phyloP scores from a whole-genome alignment of 2,888 invertebrate species.

The Ophion costatus region DNA sequence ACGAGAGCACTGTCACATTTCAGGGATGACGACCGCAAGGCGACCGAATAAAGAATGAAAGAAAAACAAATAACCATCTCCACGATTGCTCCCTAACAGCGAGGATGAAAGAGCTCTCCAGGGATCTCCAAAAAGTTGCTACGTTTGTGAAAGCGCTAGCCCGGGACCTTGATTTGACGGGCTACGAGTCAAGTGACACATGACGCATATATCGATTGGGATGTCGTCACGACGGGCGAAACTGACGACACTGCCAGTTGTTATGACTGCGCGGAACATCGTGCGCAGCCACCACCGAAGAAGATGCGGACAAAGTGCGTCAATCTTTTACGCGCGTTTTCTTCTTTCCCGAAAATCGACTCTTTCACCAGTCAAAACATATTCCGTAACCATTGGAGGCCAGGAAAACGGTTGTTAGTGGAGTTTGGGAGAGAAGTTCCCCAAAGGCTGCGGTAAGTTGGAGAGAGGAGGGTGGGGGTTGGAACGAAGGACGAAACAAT shows the following conservation, averaged over 20 bases:
- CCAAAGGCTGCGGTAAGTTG: constrained; percentile 18
- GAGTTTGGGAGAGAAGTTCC: background rate
- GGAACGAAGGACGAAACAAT: constrained; percentile 32
- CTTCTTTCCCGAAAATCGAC: background rate
- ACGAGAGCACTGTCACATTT: background rate
- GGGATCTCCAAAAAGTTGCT: background rate
- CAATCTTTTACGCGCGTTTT: background rate
- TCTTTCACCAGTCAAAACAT: background rate
- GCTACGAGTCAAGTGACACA: background rate
- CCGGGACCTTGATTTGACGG: background rate
- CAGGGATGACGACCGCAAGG: background rate
- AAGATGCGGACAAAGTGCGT: background rate
- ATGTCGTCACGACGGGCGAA: background rate
- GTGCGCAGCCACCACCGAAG: background rate
- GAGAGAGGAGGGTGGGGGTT: background rate
- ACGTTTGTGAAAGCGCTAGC: background rate
- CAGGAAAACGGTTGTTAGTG: background rate
- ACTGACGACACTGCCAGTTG: background rate
- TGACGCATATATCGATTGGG: background rate
- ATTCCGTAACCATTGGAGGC: background rate
- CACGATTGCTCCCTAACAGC: no score
- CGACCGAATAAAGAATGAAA: background rate
- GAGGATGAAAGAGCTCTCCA: no score
- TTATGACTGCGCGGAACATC: background rate
- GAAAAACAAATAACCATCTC: background rate